Evolutionary conservation across 2,113 vertebrate genomes (phyloP).

Genomic region (Sinocyclocheilus maitianheensis): DNA sequence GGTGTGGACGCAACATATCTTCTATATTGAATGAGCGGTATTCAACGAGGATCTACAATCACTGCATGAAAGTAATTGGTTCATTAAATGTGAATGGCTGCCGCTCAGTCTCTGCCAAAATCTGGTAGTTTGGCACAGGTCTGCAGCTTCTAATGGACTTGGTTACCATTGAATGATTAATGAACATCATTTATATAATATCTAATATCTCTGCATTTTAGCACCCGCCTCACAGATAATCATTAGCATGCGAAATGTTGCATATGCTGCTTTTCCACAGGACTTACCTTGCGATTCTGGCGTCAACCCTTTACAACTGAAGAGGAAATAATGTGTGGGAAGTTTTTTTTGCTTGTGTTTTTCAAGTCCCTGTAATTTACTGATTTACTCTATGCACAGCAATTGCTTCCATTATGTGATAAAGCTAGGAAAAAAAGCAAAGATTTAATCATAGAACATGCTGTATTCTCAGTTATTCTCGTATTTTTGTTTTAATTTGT

Average conservation of each 20-base stretch:
- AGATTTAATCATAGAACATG: neutral
- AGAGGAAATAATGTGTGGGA: constrained; percentile 44
- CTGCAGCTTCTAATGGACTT: constrained; percentile 35
- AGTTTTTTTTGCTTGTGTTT: constrained; percentile 30
- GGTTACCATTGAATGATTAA: constrained; percentile 45
- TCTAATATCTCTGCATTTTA: constrained; percentile 40
- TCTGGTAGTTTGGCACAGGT: constrained; percentile 27
- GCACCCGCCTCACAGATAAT: constrained; percentile 33
- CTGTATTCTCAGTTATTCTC: neutral
- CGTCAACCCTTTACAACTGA: constrained; percentile 39
- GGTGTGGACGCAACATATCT: constrained; percentile 28
- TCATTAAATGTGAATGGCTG: constrained; percentile 47
- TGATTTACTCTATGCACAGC: neutral
- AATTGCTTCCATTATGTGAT: neutral
- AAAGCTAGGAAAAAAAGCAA: neutral
- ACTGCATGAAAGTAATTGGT: constrained; percentile 52
- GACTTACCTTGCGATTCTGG: constrained; percentile 44
- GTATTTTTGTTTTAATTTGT: neutral
- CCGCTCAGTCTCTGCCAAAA: constrained; percentile 44
- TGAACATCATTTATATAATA: constrained; percentile 51
- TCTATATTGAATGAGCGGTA: constrained; percentile 30
- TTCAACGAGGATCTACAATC: constrained; percentile 50
- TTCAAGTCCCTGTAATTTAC: constrained; percentile 35
- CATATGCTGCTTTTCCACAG: constrained; percentile 32
- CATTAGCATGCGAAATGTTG: constrained; percentile 40